phyloP scores from a whole-genome alignment of 2,113 vertebrate species.

The Microcebus lehilahytsara region DNA sequence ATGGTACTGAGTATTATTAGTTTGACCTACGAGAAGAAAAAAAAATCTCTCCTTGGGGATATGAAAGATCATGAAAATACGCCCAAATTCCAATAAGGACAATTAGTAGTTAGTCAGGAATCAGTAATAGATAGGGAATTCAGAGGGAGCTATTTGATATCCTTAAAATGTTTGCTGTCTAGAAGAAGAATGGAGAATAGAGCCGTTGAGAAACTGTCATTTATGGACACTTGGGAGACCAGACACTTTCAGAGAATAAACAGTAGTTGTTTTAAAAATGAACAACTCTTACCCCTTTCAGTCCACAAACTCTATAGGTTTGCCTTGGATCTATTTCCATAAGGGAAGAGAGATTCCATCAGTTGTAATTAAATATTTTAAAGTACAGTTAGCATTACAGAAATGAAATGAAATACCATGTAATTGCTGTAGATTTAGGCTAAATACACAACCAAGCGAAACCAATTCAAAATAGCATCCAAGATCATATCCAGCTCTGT shows the following conservation, averaged over 20 bases:
- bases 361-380: conserved; percentile 64
- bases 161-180: conserved; percentile 24
- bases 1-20: conserved; percentile 11
- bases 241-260: conserved; percentile 36
- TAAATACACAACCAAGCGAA: conserved; percentile 59
- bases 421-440: conserved; percentile 66
- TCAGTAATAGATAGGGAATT: conserved; percentile 5
- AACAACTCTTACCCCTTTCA: conserved; percentile 5
- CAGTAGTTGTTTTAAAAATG: conserved; percentile 55
- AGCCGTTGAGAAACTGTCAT: conserved; percentile 7
- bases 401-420: conserved; percentile 60
- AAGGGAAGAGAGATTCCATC: conserved; percentile 32
- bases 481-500: conserved; percentile 19
- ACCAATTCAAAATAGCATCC: conserved; percentile 50
- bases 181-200: conserved; percentile 37
- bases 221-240: conserved; percentile 13
- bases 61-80: conserved; percentile 32
- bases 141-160: background rate
- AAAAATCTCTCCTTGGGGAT: background rate
- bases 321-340: conserved; percentile 50
- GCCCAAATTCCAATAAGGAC: conserved; percentile 33
- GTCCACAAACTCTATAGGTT: conserved; percentile 38
- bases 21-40: background rate
- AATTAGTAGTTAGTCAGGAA: conserved; percentile 10
- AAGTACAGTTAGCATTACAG: conserved; percentile 64